Evolutionary conservation across 2,888 invertebrate genomes (phyloP).

Genomic region (Lasiommata megera): DNA sequence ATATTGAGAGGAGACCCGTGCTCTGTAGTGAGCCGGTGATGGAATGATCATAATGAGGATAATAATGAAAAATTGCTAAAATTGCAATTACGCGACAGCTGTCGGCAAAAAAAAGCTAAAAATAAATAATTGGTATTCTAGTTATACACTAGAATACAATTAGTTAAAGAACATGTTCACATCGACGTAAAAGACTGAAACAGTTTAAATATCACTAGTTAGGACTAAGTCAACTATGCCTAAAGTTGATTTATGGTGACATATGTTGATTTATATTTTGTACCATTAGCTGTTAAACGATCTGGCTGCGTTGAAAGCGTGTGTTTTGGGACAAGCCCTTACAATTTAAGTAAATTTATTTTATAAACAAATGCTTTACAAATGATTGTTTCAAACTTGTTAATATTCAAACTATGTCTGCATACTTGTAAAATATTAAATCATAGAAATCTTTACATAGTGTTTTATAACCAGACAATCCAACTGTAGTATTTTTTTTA

Average conservation of each 20-base stretch:
- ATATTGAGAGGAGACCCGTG: no score
- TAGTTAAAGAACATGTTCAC: conserved; percentile 19
- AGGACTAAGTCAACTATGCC: conserved; percentile 24
- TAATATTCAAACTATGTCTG: not conserved
- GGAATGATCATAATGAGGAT: not conserved
- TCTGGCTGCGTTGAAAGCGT: conserved; percentile 18
- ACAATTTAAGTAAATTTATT: conserved; percentile 17
- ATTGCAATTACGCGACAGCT: not conserved
- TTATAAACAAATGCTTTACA: not conserved
- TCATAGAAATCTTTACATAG: no score
- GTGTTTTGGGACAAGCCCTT: conserved; percentile 23
- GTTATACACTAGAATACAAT: conserved; percentile 2
- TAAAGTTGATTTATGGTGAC: conserved; percentile 29
- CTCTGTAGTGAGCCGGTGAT: no score
- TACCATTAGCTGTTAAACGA: conserved; percentile 23
- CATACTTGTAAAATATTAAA: not conserved
- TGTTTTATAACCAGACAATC: no score
- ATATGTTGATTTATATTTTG: conserved; percentile 30
- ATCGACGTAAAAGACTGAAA: conserved; percentile 19
- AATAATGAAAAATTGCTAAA: not conserved
- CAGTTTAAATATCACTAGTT: conserved; percentile 20
- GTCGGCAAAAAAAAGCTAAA: not conserved
- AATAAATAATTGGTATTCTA: conserved; percentile 9
- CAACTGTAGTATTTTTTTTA: no score
- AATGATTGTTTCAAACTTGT: not conserved